A percentile compares a stretch with the other conserved stretches of the same genome.
These are phyloP conservation scores for Amiota communis DNA, from an alignment of 2,888 invertebrate species.

Conservation along the genomic window DNA sequence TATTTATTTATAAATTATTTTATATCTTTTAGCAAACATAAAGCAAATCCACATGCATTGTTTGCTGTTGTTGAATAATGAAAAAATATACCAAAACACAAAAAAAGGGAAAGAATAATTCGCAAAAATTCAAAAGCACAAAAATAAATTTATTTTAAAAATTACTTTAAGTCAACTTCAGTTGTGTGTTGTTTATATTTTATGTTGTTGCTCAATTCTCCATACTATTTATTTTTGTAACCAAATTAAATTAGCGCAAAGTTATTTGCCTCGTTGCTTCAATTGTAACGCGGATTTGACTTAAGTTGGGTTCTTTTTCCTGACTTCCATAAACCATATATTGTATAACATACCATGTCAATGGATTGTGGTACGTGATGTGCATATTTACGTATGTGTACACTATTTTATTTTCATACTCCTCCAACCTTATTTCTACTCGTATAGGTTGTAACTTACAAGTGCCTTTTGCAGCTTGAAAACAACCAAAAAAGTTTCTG, in stretches of 20 bases:
- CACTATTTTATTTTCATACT: not conserved
- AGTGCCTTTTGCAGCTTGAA: not conserved
- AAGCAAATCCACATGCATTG: conserved; percentile 25
- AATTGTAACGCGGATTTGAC: not conserved
- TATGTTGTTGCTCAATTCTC: conserved; percentile 6
- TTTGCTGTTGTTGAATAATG: not conserved
- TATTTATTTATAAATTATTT: conserved; percentile 28
- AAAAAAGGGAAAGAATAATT: not conserved
- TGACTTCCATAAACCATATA: not conserved
- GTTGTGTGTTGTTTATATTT: conserved; percentile 43
- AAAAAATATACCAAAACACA: not conserved
- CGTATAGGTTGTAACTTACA: not conserved
- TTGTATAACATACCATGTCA: conserved; percentile 19
- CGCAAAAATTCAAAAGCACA: not conserved
- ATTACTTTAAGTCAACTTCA: conserved; percentile 12
- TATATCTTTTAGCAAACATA: conserved; percentile 26
- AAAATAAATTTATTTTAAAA: conserved; percentile 28
- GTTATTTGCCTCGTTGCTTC: conserved; percentile 10
- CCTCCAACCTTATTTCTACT: not conserved
- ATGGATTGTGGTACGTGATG: conserved; percentile 22
- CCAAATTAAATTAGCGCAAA: conserved; percentile 17
- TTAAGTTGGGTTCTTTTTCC: conserved; percentile 5
- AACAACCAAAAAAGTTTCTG: not conserved
- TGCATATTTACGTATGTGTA: conserved; percentile 13
- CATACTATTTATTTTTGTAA: not conserved